Evolutionary conservation across 1,140 invertebrate species (phyloP), one percentile per base, ranked within the genome.

Genomic region (Drosophila nigrodunni): DNA sequence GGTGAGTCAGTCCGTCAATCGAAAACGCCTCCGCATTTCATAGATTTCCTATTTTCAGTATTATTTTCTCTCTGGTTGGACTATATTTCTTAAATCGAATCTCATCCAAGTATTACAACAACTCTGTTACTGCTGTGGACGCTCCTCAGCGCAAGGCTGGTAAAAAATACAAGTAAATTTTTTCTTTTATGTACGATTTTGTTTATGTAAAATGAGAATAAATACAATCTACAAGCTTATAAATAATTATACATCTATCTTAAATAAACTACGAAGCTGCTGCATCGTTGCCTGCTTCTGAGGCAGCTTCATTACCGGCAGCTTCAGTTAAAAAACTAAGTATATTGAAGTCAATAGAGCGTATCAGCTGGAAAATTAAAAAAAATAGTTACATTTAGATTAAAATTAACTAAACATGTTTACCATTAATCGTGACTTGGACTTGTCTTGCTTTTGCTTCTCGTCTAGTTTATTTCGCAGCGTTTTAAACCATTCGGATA

Each of bases 31-130:
- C 10, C 34, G 13, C 4, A 6, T 39, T 49, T 30, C 41, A 44
- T 25, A 46, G 21, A 72, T 61, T 8, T 7, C 13, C 37, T 41
- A 49, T 0, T 72, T 67, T 35, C 30, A 91, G 92, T 49, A 71
- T 92, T 18, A 52, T 92, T 0, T 92, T 92, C 50, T 92, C 92
- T 0, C 52, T 92, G 13, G 64, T 88, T 7, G 91, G 87, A 2
- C 74, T 92, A 47, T 92, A 92, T 54, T 92, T 92, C 35, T 55
- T 92, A 0, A 91, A 92, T 64, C 82, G 87, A 39, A 91, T 92
- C 21, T 92, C 92, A 5, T 80, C 78, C 0, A 91, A 91, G 60
- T 83, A 91, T 61, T 90, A 92, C 55, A 80, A 82, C 58, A 80
- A 58, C 52, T 47, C 65, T 15, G 43, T 71, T 8, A 41, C 64